Base-by-base conservation (phyloP, 92 coral and sea anemone species). In the Bergia sp. region DNA sequence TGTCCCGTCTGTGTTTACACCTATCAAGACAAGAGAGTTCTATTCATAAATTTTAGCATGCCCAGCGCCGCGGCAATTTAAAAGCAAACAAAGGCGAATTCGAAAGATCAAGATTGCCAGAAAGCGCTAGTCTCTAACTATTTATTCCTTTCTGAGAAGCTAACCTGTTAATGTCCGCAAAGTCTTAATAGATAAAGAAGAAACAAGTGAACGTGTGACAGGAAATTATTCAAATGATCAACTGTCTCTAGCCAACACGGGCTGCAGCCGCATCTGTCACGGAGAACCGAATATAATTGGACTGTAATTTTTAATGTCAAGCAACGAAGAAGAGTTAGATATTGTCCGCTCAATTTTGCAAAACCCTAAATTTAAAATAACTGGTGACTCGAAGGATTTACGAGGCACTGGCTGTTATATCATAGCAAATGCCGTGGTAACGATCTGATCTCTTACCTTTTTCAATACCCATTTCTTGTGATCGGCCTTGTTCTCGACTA, bases 401-500 rank as follows among this genome's bases (percentile, higher is more conserved):
- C 58, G 57, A 49, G 18, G 0, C 65, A 20, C 37, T 76, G 73
- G 76, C 58, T 18, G 38, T 12, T 39, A 42, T 69, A 69, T 69
- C 75, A 67, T 45, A 73, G 4, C 40, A 80, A 57, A 71, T 58
- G 18, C 67, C 74, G 23, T 53, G 72, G 41, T 72, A 39, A 87
- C 71, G 16, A 65, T 15, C 69, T 69, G 69, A 43, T 38, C 73
- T 45, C 88, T 81, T 39, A 96, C 99, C 98, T 97, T 97, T 91
- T 97, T 97, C 76, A 97, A 75, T 0, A 95, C 99, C 82, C 93
- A 97, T 77, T 88, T 87, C 90, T 88, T 92, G 61, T 92, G 81
- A 88, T 97, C 99, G 37, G 81, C 82, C 81, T 95, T 97, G 91
- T 97, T 93, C 83, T 97, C 99, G 29, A 91, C 97, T 75, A 95